These are phyloP conservation scores for Lithophane socia DNA, from an alignment of 2,888 invertebrate genomes.

Conservation along the genomic window DNA sequence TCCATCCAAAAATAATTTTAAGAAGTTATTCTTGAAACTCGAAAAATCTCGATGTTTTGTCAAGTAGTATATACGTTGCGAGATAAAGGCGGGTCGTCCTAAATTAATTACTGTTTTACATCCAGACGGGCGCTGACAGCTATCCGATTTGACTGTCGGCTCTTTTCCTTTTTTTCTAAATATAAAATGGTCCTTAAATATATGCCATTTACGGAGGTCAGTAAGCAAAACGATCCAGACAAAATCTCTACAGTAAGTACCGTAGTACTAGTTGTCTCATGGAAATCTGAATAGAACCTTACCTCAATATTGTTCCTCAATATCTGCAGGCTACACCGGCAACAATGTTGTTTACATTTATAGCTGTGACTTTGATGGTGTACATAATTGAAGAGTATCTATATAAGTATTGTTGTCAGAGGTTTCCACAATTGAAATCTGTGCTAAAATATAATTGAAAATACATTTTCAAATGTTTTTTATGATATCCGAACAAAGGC, in stretches of 20 bases:
- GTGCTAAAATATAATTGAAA: background rate
- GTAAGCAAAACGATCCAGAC: background rate
- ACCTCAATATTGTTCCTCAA: background rate
- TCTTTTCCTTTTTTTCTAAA: background rate
- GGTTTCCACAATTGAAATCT: background rate
- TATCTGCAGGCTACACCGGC: background rate
- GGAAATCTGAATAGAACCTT: background rate
- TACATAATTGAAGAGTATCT: background rate
- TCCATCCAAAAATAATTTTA: too few species aligned
- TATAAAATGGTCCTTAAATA: background rate
- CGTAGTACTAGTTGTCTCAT: background rate
- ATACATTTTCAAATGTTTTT: background rate
- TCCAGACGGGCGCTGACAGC: background rate
- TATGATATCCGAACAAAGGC: background rate
- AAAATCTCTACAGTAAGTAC: background rate
- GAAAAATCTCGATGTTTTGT: too few species aligned
- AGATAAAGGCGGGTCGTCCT: too few species aligned
- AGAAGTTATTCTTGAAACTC: too few species aligned
- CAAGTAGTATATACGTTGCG: too few species aligned
- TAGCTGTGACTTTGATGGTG: background rate
- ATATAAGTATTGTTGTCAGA: background rate
- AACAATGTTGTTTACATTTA: background rate
- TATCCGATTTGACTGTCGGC: background rate
- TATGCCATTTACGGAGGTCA: background rate
- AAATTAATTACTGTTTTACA: background rate